Percentiles rank a stretch among this genome's conserved stretches.
These are phyloP conservation scores for Lithophane leautieri DNA, from an alignment of 2,888 invertebrate genomes.

Conservation along the genomic window DNA sequence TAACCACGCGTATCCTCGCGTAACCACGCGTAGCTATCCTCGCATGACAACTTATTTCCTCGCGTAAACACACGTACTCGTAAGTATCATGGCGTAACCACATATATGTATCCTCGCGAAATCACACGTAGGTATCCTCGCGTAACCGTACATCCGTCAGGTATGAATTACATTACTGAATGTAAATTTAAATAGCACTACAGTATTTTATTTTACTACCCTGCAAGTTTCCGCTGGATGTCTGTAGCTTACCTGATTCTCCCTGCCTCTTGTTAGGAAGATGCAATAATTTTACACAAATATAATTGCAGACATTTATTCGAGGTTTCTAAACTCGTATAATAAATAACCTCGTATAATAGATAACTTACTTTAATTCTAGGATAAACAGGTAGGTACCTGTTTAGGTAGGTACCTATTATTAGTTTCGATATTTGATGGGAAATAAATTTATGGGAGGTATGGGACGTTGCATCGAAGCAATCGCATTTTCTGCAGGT, in stretches of 20 bases:
- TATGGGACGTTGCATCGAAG: slow-evolving; percentile 13
- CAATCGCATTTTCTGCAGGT: background rate
- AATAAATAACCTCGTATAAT: too few relatives aligned
- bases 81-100: background rate
- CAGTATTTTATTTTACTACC: slow-evolving; percentile 25
- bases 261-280: slow-evolving; percentile 61
- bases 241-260: slow-evolving; percentile 64
- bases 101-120: background rate
- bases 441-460: too few relatives aligned
- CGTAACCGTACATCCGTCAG: slow-evolving; percentile 16
- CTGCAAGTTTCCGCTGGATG: slow-evolving; percentile 13
- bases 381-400: background rate
- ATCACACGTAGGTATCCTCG: background rate
- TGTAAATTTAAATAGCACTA: slow-evolving; percentile 24
- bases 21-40: background rate
- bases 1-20: background rate
- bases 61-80: background rate
- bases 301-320: slow-evolving; percentile 21
- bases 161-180: slow-evolving; percentile 15
- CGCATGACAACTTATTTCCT: background rate
- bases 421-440: background rate
- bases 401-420: background rate
- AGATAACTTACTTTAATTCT: background rate
- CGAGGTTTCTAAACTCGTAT: background rate
- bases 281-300: slow-evolving; percentile 60